phyloP scores from a whole-genome alignment of 2,113 vertebrate species.

The Poecilia latipinna region DNA sequence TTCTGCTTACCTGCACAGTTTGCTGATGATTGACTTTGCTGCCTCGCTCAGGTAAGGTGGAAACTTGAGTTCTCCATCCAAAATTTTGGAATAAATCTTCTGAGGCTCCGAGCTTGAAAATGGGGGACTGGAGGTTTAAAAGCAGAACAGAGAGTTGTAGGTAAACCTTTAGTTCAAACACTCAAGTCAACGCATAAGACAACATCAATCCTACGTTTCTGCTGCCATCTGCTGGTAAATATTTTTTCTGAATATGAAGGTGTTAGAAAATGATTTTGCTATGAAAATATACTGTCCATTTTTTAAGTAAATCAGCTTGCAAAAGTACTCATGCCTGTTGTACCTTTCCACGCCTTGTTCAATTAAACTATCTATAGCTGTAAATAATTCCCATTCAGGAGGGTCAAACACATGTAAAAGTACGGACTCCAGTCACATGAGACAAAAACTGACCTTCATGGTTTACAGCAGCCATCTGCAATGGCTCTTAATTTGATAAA shows the following conservation, averaged over 20 bases:
- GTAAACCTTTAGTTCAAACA: neutral
- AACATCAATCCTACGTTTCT: neutral
- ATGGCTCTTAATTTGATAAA: neutral
- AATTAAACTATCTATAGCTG: no score
- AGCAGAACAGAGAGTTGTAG: conserved; percentile 6
- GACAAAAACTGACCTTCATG: no score
- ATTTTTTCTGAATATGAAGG: neutral
- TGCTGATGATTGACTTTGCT: conserved; percentile 81
- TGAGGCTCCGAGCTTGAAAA: conserved; percentile 85
- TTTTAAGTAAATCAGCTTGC: no score
- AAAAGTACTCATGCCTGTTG: no score
- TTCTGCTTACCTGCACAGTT: conserved; percentile 82
- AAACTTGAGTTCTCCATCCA: conserved; percentile 81
- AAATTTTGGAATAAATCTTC: conserved; percentile 84
- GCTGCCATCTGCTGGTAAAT: conserved; percentile 64
- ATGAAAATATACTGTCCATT: no score
- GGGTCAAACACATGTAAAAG: neutral
- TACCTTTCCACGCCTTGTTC: no score
- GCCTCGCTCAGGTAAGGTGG: conserved; percentile 80
- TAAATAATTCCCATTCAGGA: neutral
- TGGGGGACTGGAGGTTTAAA: conserved; percentile 74
- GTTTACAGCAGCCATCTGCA: neutral
- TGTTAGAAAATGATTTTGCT: neutral
- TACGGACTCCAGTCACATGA: no score
- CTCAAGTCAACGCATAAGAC: neutral